Evolutionary conservation across 1,140 invertebrate species (phyloP), one percentile per base, ranked within the genome.

Genomic region (Trachymyrmex cornetzi): DNA sequence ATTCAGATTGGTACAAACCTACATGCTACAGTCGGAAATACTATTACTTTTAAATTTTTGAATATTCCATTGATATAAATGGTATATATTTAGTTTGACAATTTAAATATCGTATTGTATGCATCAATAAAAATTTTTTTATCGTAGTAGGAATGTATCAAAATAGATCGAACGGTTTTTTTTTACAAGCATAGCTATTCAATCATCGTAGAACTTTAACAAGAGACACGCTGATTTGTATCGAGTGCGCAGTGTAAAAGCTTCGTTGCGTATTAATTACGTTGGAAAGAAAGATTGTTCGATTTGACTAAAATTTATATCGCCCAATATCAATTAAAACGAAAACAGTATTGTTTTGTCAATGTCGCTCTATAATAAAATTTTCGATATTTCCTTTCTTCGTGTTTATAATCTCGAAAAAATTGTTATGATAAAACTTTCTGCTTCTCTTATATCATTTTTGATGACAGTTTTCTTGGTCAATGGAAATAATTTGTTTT

Each of bases 131-230:
- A 38, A 72, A 22, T 22, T 72, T 61, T 59, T 57, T 59, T 14
- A 80, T 80, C 30, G 34, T 48, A 44, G 19, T 82, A 16, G 24
- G 30, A 19, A 44, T 59, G 19, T 72, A 82, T 72, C 34, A 48
- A 59, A 59, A 72, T 48, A 59, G 22, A 72, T 82, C 30, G 67
- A 72, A 74, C 50, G 38, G 59, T 81, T 67, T 66, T 57, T 63
- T 66, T 82, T 82, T 72, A 82, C 67, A 44, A 74, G 12, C 19
- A 24, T 72, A 53, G 34, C 67, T 74, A 82, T 82, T 82, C 67
- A 72, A 74, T 57, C 34, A 82, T 79, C 44, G 61, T 30, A 48
- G 67, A 82, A 82, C 16, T 61, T 82, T 74, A 74, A 82, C 80
- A 74, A 82, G 80, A 34, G 55, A 34, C 34, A 22, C 22, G 11